Evolutionary conservation across 92 coral and sea anemone species (phyloP).

Genomic region (Heteractis magnifica): DNA sequence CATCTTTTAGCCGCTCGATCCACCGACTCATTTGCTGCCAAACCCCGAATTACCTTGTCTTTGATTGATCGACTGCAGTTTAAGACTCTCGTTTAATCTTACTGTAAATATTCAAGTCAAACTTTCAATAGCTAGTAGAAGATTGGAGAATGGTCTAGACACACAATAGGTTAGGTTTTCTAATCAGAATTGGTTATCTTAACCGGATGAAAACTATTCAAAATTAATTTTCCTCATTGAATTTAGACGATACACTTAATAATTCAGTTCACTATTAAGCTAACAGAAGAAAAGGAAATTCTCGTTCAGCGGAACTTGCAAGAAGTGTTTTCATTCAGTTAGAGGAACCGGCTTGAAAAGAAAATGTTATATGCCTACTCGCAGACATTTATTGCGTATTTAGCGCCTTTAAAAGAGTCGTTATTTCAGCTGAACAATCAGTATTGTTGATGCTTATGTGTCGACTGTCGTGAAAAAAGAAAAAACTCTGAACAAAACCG

Average conservation of each 20-base stretch:
- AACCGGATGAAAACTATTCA: slow-evolving; percentile 15
- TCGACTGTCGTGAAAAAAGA: neutral
- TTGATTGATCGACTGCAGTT: slow-evolving; percentile 16
- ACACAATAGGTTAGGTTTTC: neutral
- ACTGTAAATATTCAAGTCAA: slow-evolving; percentile 11
- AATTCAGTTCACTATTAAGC: neutral
- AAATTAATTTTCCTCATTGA: neutral
- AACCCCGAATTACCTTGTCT: neutral
- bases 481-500: neutral
- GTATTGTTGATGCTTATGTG: neutral
- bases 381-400: neutral
- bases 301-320: neutral
- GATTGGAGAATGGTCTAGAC: neutral
- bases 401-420: neutral
- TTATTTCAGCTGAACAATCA: neutral
- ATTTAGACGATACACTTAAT: neutral
- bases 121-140: neutral
- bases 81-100: slow-evolving; percentile 9
- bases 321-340: neutral
- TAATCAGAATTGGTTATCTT: slow-evolving; percentile 12
- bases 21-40: neutral
- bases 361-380: neutral
- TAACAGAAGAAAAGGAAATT: neutral
- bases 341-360: neutral
- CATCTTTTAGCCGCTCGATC: neutral